Evolutionary conservation across 1,140 invertebrate species (phyloP), one percentile per base, ranked within the genome.

Genomic region (Calephelis virginiensis): DNA sequence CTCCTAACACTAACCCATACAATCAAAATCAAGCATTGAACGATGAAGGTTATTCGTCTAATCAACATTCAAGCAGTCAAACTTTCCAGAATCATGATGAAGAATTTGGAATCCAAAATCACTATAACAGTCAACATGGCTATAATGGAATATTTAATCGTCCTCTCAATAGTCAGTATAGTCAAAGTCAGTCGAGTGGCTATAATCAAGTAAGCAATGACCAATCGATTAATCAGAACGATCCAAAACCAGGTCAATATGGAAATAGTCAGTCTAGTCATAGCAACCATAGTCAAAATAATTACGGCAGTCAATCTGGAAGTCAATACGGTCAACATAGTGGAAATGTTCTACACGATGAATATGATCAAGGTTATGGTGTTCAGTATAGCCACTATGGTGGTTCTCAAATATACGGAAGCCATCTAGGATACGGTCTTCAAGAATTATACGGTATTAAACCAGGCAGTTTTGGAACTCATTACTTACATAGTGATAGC

Each of bases 391-490:
- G 13, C 5, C 64, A 70, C 37, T 62, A 66, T n/a, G 49, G 66
- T 40, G 59, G 66, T 40, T 67, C 50, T 10, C 48, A 60, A 61
- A 65, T 65, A 40, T 72, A 74, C 11, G 75, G 75, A 17, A 76
- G 72, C 56, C 75, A 76, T 72, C 68, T 76, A 56, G 75, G 75
- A 4, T 76, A 74, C 45, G 74, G 76, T 0, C 72, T 66, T 0
- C 75, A 76, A 65, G 68, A 76, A 61, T 69, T 76, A 50, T 74
- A 76, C 28, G 75, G 70, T 47, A 76, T 76, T 37, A 74, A 68
- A 61, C 72, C 72, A 38, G 72, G 72, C 3, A 74, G 64, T 53
- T 74, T 71, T 40, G 63, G 63, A 2, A 38, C 50, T 8, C 13
- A 50, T 45, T 65, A 65, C 7, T n/a, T 59, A 38, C 17, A 59